Evolutionary conservation across 2,888 invertebrate species (phyloP).

Genomic region (Loripinus fragilis): DNA sequence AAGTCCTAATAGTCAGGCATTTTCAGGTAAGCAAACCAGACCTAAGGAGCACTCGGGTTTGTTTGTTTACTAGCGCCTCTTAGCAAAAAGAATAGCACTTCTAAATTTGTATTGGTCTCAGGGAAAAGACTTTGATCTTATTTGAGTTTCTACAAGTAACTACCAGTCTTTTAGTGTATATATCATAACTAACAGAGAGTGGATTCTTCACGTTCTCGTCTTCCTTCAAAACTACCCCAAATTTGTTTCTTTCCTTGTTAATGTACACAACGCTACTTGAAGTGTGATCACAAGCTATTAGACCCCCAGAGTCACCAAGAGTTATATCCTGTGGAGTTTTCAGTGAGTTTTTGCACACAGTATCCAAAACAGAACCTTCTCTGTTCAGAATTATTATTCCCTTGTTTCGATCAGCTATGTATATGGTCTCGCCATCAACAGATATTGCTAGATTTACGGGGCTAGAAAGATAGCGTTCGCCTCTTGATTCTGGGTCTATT

Average conservation of each 20-base stretch:
- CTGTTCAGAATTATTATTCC: not conserved
- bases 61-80: too few species aligned
- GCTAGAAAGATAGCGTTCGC: not conserved
- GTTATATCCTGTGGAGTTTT: not conserved
- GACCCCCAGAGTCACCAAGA: not conserved
- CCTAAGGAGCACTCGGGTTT: too few species aligned
- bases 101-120: not conserved
- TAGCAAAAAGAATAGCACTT: too few species aligned
- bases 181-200: not conserved
- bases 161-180: not conserved
- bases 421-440: not conserved
- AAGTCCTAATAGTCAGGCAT: too few species aligned
- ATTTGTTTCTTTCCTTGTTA: not conserved
- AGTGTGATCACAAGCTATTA: not conserved
- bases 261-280: not conserved
- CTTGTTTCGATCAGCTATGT: conserved; percentile 1
- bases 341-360: not conserved
- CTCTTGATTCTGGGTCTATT: not conserved
- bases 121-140: not conserved
- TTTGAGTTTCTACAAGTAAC: not conserved
- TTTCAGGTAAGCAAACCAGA: too few species aligned
- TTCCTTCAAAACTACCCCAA: not conserved
- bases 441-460: not conserved
- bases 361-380: not conserved
- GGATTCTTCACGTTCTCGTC: not conserved